Evolutionary conservation across 2,797 vertebrate species (phyloP), one percentile per base, ranked within the genome.

Genomic region (Thamnophis elegans): DNA sequence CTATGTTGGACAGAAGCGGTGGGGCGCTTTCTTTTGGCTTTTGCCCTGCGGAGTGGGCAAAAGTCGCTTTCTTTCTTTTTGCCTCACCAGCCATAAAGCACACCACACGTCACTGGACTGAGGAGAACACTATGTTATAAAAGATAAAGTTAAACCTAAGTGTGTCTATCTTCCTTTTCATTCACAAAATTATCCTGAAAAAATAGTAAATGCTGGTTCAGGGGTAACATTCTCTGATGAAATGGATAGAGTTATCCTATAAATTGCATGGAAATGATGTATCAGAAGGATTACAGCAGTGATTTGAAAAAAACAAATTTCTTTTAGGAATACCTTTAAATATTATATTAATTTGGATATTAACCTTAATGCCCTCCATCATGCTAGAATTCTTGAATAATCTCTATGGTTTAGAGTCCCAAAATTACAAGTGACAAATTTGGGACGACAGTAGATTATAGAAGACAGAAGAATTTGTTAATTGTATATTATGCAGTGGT

Each of bases 331-430:
- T 9, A 10, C 28, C 25, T 62, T 20, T 42, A 59, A 0, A 93
- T 87, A 2, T 26, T 93, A 51, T 26, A 53, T 60, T 92, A 56
- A 88, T 26, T 54, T 82, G 13, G 0, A 0, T 65, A 91, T 92
- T 87, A 93, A 22, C 88, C 85, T 65, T 91, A 20, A 56, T 91
- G 91, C 93, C 93, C 86, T 11, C 22, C 0, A 0, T 91, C 78
- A 56, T 88, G 88, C 88, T 0, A 87, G 62, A 73, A 60, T 18
- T 56, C 65, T 6, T n/a, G 89, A 96, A 93, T 82, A 4, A 87
- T n/a, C 59, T 92, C 60, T 0, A 1, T 55, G 73, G 87, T 51
- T 93, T 93, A 36, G n/a, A 94, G 54, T 18, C 20, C 28, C 47
- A 53, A 25, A 25, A 28, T 16, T 51, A 85, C 28, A 60, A 51